These are phyloP conservation scores for Laticauda laticaudata DNA, from an alignment of 2,113 vertebrate species.

Conservation along the genomic window DNA sequence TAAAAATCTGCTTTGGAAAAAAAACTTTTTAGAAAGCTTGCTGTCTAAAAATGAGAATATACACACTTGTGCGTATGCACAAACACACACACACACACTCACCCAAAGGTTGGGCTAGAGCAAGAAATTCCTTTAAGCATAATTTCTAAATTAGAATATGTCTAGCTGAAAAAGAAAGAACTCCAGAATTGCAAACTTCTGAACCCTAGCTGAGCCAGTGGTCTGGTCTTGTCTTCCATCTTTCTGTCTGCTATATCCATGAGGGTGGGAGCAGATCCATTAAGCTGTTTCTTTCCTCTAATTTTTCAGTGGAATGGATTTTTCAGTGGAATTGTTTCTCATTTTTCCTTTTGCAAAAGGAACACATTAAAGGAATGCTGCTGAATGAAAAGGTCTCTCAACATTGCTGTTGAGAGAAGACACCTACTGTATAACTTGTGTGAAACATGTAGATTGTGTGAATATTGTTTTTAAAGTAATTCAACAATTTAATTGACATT, in stretches of 20 bases:
- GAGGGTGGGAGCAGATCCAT: neutral
- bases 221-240: neutral
- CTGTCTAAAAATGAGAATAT: neutral
- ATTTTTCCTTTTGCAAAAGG: neutral
- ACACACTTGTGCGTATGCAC: neutral
- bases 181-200: neutral
- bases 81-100: accelerated
- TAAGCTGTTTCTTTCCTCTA: neutral
- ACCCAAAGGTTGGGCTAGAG: neutral
- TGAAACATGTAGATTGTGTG: too few species aligned
- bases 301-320: neutral
- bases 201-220: neutral
- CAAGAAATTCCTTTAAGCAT: neutral
- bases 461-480: too few species aligned
- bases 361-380: neutral
- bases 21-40: neutral
- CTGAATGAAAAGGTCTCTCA: neutral
- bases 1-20: neutral
- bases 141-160: neutral
- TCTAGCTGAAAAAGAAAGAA: neutral
- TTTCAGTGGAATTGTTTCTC: neutral
- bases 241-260: neutral
- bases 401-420: too few species aligned
- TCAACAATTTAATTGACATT: too few species aligned
- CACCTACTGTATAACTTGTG: too few species aligned